Evolutionary conservation across 2,888 invertebrate genomes (phyloP), one percentile per base, ranked within the genome.

Genomic region (Dryobota labecula): DNA sequence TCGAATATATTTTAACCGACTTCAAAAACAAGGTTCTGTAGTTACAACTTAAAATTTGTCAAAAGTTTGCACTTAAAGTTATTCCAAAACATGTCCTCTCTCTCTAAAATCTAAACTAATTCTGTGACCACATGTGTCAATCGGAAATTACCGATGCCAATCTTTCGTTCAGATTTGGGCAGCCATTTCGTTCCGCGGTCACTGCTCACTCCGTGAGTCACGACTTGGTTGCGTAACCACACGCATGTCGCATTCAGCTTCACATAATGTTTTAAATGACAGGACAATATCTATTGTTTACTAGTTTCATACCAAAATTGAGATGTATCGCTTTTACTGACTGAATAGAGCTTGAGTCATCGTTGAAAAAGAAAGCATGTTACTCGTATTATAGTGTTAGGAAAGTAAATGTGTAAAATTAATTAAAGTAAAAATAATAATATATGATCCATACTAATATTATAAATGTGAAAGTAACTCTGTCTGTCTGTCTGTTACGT

Each of bases 181-280:
- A 67, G 62, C 33, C 71, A 38, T 70, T 56, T 70, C 62, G 73
- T 76, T 66, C 70, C 54, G 58, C 75, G 76, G 78, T 70, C 70
- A 76, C 60, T 62, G 71, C 84, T 84, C 76, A 77, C 83, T 83
- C 73, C 53, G 78, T 90, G 89, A 90, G 47, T 89, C 89, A 89
- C 78, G 68, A 74, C 51, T 64, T 47, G 81, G 83, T 84, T 80
- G 51, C 86, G 85, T 88, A 87, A 89, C 80, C 78, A 78, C 78
- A 78, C 84, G 82, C 77, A 60, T 75, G 73, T 76, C 74, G 80
- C 73, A 88, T 87, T 84, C 86, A 67, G 74, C 84, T 86, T 78
- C 80, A 82, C 80, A 71, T 73, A 83, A 75, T 81, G 73, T 85
- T 78, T 74, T 80, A 76, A 83, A 78, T 73, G 69, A 78, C 82